Percentiles rank a stretch among this genome's conserved stretches.
These are phyloP conservation scores for Dermolepida albohirtum DNA, from an alignment of 2,888 invertebrate species.

Conservation along the genomic window DNA sequence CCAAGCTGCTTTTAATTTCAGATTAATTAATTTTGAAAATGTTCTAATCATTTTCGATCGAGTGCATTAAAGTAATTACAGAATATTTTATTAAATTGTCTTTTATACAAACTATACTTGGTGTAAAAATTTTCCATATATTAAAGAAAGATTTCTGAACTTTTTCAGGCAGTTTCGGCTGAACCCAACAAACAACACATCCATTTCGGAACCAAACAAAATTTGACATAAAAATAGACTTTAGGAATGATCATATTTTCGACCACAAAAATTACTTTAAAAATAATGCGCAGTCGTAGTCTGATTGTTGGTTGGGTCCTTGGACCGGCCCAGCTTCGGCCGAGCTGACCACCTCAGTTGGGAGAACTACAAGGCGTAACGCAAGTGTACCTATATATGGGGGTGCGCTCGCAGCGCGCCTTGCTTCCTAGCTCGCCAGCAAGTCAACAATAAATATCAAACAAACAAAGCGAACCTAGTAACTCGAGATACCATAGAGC, in stretches of 20 bases:
- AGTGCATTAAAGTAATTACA: no score
- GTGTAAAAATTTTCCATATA: no score
- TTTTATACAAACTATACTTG: no score
- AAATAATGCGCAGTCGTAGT: neutral
- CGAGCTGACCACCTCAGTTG: slow-evolving; percentile 37
- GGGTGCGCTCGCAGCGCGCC: neutral
- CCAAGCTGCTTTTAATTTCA: no score
- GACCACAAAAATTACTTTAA: neutral
- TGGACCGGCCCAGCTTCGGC: slow-evolving; percentile 32
- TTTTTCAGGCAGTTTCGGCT: slow-evolving; percentile 16
- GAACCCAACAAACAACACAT: slow-evolving; percentile 12
- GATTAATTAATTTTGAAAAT: no score
- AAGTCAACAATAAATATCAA: neutral
- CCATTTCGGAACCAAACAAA: neutral
- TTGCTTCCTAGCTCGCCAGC: neutral
- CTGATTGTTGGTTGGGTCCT: slow-evolving; percentile 37
- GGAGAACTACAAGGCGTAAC: slow-evolving; percentile 6
- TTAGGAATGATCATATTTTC: neutral
- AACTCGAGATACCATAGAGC: no score
- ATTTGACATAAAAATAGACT: neutral
- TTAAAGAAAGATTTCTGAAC: no score
- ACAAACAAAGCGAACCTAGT: neutral
- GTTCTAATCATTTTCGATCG: no score
- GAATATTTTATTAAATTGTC: no score
- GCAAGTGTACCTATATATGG: neutral